Evolutionary conservation across 2,888 invertebrate genomes (phyloP).

Genomic region (Eupithecia abbreviata): DNA sequence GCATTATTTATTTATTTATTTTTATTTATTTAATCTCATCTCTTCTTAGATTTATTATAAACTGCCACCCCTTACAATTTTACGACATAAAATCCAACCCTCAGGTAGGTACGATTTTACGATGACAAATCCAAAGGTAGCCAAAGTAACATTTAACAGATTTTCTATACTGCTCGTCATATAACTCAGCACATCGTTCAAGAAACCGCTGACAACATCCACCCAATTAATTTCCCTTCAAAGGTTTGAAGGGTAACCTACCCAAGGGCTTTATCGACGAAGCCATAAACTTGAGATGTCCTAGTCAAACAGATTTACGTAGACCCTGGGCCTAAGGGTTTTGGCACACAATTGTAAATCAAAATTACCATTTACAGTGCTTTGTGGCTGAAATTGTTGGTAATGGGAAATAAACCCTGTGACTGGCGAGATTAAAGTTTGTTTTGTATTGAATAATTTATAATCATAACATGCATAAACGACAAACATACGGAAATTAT

Average conservation of each 20-base stretch:
- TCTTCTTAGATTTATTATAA: neutral
- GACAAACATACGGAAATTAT: neutral
- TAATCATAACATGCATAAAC: neutral
- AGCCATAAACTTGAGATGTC: constrained; percentile 62
- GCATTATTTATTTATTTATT: too few species aligned
- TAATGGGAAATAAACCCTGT: constrained; percentile 5
- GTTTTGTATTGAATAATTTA: neutral
- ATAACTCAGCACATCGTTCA: constrained; percentile 34
- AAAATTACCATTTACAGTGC: constrained; percentile 19
- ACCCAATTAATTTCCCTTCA: constrained; percentile 53
- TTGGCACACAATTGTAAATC: constrained; percentile 24
- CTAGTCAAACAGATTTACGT: constrained; percentile 35
- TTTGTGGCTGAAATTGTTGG: constrained; percentile 1
- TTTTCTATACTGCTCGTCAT: constrained; percentile 4
- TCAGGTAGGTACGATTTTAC: neutral
- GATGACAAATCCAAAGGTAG: constrained; percentile 4
- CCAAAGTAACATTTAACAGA: neutral
- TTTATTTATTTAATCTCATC: neutral
- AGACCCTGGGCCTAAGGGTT: constrained; percentile 3
- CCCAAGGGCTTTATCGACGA: constrained; percentile 48
- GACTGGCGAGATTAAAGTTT: constrained; percentile 1
- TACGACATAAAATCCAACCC: neutral
- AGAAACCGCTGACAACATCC: constrained; percentile 44
- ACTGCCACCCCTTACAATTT: neutral
- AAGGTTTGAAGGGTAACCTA: constrained; percentile 14